Conservation (phyloP, 2,888 invertebrate genomes). For the Buathra laborator region DNA sequence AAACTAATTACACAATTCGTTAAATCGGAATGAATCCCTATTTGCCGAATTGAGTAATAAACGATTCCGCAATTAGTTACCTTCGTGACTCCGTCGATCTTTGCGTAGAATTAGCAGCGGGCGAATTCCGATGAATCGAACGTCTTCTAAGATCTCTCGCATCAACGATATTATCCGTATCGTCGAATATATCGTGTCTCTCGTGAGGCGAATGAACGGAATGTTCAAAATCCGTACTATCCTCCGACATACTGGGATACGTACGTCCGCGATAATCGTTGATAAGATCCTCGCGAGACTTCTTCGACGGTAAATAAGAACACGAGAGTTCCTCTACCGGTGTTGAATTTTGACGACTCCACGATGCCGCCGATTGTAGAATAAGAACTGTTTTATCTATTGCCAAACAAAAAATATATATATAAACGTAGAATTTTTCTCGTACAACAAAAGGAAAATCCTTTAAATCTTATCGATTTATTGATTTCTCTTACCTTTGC, state of each 20-base stretch:
- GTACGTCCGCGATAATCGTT: constrained; percentile 64
- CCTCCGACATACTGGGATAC: constrained; percentile 73
- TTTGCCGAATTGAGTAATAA: background rate
- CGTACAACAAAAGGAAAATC: background rate
- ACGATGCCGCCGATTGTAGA: constrained; percentile 70
- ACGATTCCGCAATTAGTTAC: constrained; percentile 62
- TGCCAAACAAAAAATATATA: background rate
- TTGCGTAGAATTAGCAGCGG: constrained; percentile 37
- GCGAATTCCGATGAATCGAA: constrained; percentile 39
- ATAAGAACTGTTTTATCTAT: constrained; percentile 72
- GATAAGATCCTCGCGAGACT: constrained; percentile 75
- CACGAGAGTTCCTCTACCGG: constrained; percentile 81
- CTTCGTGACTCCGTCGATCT: constrained; percentile 71
- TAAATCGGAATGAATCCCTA: background rate
- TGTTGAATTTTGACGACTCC: constrained; percentile 70
- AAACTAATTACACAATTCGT: background rate
- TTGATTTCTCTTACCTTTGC: constrained; percentile 64
- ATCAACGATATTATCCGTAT: constrained; percentile 71
- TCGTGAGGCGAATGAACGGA: constrained; percentile 46
- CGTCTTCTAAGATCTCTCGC: constrained; percentile 72
- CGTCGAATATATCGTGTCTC: constrained; percentile 49
- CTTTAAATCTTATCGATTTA: background rate
- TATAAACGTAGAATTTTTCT: background rate
- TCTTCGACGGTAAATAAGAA: constrained; percentile 79
- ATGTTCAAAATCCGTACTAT: constrained; percentile 70